These are phyloP conservation scores for Nasonia vitripennis DNA, from an alignment of 1,140 invertebrate species.

Conservation along the genomic window DNA sequence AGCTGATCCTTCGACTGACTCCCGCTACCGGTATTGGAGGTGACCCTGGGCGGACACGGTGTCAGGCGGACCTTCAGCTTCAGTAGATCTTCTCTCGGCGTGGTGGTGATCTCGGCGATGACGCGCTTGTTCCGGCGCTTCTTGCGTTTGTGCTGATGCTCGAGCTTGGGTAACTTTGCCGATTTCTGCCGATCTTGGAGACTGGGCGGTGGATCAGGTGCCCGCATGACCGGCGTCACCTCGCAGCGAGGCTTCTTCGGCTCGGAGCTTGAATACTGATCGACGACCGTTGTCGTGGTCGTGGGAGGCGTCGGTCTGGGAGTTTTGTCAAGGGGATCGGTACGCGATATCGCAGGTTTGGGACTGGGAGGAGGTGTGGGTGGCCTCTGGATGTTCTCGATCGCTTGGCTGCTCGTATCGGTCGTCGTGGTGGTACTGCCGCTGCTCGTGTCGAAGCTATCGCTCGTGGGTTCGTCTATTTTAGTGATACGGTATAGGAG, in stretches of 20 bases:
- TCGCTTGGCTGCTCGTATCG: slow-evolving; percentile 55
- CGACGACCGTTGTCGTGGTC: slow-evolving; percentile 51
- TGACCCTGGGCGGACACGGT: slow-evolving; percentile 65
- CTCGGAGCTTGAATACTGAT: slow-evolving; percentile 55
- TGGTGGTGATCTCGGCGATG: slow-evolving; percentile 71
- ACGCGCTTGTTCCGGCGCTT: slow-evolving; percentile 69
- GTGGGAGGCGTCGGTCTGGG: slow-evolving; percentile 37
- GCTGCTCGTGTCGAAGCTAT: slow-evolving; percentile 8
- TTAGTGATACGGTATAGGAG: slow-evolving; percentile 63
- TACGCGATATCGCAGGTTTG: slow-evolving; percentile 58
- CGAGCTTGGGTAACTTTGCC: slow-evolving; percentile 60
- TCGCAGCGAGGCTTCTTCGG: slow-evolving; percentile 69
- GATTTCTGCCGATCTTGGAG: slow-evolving; percentile 49
- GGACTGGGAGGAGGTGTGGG: slow-evolving; percentile 70
- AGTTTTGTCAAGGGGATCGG: slow-evolving; percentile 49
- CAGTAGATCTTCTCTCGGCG: slow-evolving; percentile 67
- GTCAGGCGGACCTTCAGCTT: slow-evolving; percentile 70
- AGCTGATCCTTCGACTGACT: slow-evolving; percentile 67
- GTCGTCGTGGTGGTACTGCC: slow-evolving; percentile 36
- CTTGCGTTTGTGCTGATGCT: slow-evolving; percentile 66
- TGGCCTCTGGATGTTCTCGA: slow-evolving; percentile 69
- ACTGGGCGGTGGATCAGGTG: slow-evolving; percentile 56
- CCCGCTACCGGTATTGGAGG: slow-evolving; percentile 52
- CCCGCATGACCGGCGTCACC: slow-evolving; percentile 67
- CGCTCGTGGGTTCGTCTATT: slow-evolving; percentile 55